Evolutionary conservation across 1,140 invertebrate species (phyloP), one percentile per base, ranked within the genome.

Genomic region (Nylanderia fulva): DNA sequence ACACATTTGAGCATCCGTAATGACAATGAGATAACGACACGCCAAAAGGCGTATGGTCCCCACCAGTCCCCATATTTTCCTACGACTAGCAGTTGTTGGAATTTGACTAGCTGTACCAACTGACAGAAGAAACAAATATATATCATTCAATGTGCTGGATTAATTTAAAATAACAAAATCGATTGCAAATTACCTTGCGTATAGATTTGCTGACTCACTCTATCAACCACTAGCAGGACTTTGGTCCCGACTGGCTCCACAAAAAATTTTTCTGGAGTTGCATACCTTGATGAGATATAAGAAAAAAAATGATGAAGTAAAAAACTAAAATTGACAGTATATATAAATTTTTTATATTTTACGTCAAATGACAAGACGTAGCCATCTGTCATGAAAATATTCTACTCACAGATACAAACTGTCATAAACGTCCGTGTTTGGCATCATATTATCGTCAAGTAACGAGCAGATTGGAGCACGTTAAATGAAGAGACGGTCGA

Each of bases 11-110:
- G 97, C 96, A 89, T 97, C 97, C 24, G 98, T 99, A 68, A 99
- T 98, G 0, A 99, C 97, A 83, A 99, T 96, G 24, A 99, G 95
- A 93, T 99, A 99, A 66, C 97, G 96, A 74, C 98, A 98, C 85
- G 98, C 97, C 48, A 99, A 95, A 0, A 99, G 95, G 83, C 96
- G 96, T 68, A 99, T 97, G 54, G 97, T 97, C 18, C 99, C 99
- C 24, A 99, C 93, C 66, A 99, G 96, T 3, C 99, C 99, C 96
- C 97, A 98, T 85, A 99, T 98, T 85, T 96, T 96, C 85, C 96
- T 96, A 80, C 96, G 96, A 77, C 95, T 96, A 56, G 96, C 96
- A 52, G 95, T 95, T 29, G 96, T 93, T 79, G 96, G 96, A 88
- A 97, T 96, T 91, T 96, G 95, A 85, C 95, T 95, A 69, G 95